A percentile compares a stretch with the other conserved stretches of the same genome.
Evolutionary conservation across 2,113 vertebrate genomes (phyloP).

Genomic region (Crypturellus undulatus): DNA sequence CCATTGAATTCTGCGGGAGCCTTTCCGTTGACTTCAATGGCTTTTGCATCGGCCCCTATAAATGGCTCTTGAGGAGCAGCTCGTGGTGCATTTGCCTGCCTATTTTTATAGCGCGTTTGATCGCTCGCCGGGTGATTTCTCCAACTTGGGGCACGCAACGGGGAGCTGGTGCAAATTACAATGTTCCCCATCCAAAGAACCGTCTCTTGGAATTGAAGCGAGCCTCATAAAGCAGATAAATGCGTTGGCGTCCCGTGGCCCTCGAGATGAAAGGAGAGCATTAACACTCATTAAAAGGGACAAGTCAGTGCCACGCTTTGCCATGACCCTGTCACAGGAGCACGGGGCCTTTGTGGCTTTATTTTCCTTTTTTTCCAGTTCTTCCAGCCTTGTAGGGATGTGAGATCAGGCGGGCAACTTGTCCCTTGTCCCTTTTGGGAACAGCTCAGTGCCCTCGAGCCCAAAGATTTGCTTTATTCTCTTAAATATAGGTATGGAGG

Average conservation of each 20-base stretch:
- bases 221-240: conserved; percentile 59
- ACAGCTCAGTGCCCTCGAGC: background rate
- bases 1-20: conserved; percentile 69
- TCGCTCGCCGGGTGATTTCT: conserved; percentile 66
- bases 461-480: background rate
- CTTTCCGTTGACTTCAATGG: conserved; percentile 70
- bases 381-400: background rate
- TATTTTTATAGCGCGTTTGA: conserved; percentile 69
- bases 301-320: conserved; percentile 21
- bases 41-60: conserved; percentile 69
- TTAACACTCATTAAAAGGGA: conserved; percentile 74
- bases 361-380: background rate
- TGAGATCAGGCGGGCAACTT: background rate
- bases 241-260: conserved; percentile 54
- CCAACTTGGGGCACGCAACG: conserved; percentile 34
- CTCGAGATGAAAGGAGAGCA: conserved; percentile 44
- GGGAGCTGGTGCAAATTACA: conserved; percentile 61
- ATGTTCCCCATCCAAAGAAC: conserved; percentile 53
- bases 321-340: background rate
- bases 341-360: background rate
- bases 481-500: background rate
- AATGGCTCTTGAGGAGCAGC: conserved; percentile 66
- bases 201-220: conserved; percentile 55
- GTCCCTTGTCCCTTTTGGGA: background rate
- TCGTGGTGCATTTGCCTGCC: conserved; percentile 65